A percentile compares a stretch with the other conserved stretches of the same genome.
Evolutionary conservation across 2,888 invertebrate genomes (phyloP).

Genomic region (Pteria penguin): DNA sequence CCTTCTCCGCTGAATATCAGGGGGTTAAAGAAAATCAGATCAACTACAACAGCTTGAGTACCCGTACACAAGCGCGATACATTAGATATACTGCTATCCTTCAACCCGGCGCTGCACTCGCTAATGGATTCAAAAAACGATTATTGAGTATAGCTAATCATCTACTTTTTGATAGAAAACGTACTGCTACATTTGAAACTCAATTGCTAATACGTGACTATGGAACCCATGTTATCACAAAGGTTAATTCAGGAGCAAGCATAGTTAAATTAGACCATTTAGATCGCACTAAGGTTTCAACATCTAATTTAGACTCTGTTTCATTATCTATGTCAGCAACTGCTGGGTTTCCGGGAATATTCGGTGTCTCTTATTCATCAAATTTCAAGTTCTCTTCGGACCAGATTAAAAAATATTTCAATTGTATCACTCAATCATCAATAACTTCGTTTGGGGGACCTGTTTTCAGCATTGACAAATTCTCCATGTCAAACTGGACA

Average conservation of each 20-base stretch:
- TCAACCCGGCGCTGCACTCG: constrained; percentile 35
- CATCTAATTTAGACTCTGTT: background rate
- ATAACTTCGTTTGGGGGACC: constrained; percentile 43
- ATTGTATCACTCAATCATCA: constrained; percentile 24
- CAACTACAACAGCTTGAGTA: constrained; percentile 32
- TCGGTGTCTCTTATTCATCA: constrained; percentile 15
- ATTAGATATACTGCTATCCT: constrained; percentile 28
- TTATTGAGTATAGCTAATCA: constrained; percentile 44
- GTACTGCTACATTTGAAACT: constrained; percentile 30
- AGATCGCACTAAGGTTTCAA: background rate
- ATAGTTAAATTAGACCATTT: constrained; percentile 39
- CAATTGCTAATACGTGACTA: constrained; percentile 47
- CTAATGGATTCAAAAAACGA: constrained; percentile 34
- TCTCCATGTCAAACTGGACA: constrained; percentile 44
- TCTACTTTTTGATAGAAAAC: constrained; percentile 27
- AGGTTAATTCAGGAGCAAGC: constrained; percentile 41
- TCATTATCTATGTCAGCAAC: constrained; percentile 2
- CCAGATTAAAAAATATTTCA: background rate
- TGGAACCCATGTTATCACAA: constrained; percentile 49
- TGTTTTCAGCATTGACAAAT: constrained; percentile 32
- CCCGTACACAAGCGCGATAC: constrained; percentile 35
- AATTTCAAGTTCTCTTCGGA: background rate
- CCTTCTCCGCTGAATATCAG: constrained; percentile 41
- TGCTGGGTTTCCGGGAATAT: constrained; percentile 50
- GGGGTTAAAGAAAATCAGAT: constrained; percentile 37